Percentiles rank a stretch among this genome's conserved stretches.
phyloP scores from a whole-genome alignment of 2,113 vertebrate genomes.

The Helogale parvula region DNA sequence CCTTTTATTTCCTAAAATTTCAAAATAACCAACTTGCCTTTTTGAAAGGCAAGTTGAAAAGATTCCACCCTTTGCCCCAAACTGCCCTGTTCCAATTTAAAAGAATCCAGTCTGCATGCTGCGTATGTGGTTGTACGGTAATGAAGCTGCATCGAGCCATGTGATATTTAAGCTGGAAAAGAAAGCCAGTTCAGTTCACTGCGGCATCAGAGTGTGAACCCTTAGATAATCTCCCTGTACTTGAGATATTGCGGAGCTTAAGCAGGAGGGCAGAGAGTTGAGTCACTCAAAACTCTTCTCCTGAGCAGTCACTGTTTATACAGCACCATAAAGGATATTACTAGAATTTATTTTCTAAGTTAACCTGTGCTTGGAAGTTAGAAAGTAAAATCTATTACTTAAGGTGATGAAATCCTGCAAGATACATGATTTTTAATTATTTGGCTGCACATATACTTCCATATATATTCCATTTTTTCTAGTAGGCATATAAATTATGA shows the following conservation, averaged over 20 bases:
- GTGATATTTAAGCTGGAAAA: not conserved
- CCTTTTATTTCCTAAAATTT: slow-evolving; percentile 77
- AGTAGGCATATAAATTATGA: not conserved
- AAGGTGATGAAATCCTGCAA: not conserved
- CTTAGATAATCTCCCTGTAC: not conserved
- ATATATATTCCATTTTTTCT: not conserved
- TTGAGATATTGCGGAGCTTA: not conserved
- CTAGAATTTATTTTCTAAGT: not conserved
- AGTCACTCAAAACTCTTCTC: not conserved
- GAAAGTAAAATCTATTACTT: slow-evolving; percentile 36
- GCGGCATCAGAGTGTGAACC: not conserved
- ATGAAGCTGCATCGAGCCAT: not conserved
- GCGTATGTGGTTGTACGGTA: not conserved
- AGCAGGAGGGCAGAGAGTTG: not conserved
- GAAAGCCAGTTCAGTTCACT: not conserved
- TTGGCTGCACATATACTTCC: not conserved
- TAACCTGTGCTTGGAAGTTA: not conserved
- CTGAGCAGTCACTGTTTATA: not conserved
- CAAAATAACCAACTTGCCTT: slow-evolving; percentile 72
- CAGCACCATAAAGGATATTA: not conserved
- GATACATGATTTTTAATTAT: not conserved
- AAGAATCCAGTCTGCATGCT: not conserved
- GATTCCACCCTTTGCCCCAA: not conserved
- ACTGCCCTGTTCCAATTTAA: not conserved
- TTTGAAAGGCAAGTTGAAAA: slow-evolving; percentile 22